A percentile compares a stretch with the other conserved stretches of the same genome.
phyloP scores from a whole-genome alignment of 2,888 invertebrate genomes.

The Cantharis lateralis region DNA sequence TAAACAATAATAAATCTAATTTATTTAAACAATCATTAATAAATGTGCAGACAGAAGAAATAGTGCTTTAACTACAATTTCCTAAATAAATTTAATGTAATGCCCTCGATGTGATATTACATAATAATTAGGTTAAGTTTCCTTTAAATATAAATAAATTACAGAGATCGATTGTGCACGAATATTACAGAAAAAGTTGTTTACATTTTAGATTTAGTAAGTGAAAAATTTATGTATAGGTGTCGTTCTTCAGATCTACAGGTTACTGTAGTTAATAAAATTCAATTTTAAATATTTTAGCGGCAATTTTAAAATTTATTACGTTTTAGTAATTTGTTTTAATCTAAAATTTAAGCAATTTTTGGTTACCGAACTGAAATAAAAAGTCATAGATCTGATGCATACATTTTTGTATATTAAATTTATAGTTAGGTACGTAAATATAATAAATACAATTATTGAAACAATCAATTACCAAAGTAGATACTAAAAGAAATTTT shows the following conservation, averaged over 20 bases:
- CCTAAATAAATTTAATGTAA: constrained; percentile 33
- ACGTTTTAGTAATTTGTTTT: not conserved
- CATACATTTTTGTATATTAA: not conserved
- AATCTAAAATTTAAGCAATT: not conserved
- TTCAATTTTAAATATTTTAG: not conserved
- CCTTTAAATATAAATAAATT: not conserved
- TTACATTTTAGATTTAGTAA: not conserved
- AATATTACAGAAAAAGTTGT: not conserved
- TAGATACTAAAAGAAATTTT: constrained; percentile 7
- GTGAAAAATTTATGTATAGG: not conserved
- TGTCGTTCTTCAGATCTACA: not conserved
- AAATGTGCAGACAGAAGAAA: constrained; percentile 45
- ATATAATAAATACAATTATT: constrained; percentile 11
- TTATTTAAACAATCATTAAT: constrained; percentile 43
- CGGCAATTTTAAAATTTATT: constrained; percentile 10
- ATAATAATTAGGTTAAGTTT: constrained; percentile 8
- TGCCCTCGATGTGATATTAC: constrained; percentile 46
- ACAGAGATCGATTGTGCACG: not conserved
- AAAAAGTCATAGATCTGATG: not conserved
- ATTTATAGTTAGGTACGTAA: not conserved
- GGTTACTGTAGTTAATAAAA: not conserved
- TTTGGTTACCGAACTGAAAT: not conserved
- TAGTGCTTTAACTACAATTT: constrained; percentile 44
- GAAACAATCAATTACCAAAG: constrained; percentile 17
- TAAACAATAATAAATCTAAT: constrained; percentile 26